Evolutionary conservation across 2,113 vertebrate genomes (phyloP).

Genomic region (Ochotona curzoniae): DNA sequence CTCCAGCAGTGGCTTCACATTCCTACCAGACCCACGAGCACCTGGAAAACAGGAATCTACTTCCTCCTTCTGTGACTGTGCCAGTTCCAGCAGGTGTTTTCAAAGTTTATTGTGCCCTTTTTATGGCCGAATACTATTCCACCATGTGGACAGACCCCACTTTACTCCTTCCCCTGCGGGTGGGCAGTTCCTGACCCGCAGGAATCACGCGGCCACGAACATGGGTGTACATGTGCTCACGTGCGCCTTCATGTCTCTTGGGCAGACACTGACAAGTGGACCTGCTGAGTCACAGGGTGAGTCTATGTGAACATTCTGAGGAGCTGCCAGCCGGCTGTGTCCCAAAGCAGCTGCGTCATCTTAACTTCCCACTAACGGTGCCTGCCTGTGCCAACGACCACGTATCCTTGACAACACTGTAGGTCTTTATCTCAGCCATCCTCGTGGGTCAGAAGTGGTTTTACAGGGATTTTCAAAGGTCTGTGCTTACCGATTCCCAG

Average conservation of each 20-base stretch:
- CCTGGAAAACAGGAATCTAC: not conserved
- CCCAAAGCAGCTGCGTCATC: not conserved
- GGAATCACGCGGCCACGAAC: not conserved
- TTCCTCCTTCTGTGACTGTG: not conserved
- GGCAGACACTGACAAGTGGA: not conserved
- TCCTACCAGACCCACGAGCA: no score
- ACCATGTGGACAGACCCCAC: rapidly evolving
- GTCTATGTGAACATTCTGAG: not conserved
- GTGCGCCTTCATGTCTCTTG: not conserved
- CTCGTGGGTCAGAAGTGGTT: not conserved
- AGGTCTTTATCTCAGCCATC: not conserved
- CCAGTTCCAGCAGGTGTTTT: not conserved
- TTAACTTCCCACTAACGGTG: not conserved
- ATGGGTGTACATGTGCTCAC: rapidly evolving
- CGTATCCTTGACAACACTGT: not conserved
- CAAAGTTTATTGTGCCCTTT: not conserved
- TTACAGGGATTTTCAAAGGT: not conserved
- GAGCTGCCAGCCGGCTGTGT: not conserved
- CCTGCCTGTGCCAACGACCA: not conserved
- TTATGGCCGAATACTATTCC: not conserved
- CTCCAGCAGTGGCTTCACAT: not conserved
- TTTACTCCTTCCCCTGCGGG: not conserved
- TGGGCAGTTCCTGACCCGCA: no score
- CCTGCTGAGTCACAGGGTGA: not conserved
- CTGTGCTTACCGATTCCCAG: not conserved